Percentiles rank a stretch among this genome's conserved stretches.
These are phyloP conservation scores for Polypterus bichir DNA, from an alignment of 2,113 vertebrate genomes.

Conservation along the genomic window DNA sequence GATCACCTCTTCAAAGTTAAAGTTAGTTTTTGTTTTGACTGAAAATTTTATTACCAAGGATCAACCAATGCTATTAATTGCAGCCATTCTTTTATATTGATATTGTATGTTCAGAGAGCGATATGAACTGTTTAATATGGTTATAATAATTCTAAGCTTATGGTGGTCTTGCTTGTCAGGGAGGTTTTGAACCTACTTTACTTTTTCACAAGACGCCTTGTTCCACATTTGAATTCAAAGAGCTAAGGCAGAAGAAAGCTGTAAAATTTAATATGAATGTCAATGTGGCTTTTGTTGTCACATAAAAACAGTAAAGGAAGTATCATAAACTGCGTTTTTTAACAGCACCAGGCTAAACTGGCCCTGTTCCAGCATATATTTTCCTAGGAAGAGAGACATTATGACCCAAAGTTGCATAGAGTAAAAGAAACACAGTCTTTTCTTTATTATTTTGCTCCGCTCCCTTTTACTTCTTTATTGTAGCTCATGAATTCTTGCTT, in stretches of 20 bases:
- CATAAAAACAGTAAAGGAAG: conserved; percentile 40
- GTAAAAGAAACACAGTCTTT: neutral
- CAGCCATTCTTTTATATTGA: too few relatives aligned
- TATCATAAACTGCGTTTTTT: conserved; percentile 35
- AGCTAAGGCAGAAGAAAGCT: conserved; percentile 4
- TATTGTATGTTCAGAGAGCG: too few relatives aligned
- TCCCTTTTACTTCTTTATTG: conserved; percentile 46
- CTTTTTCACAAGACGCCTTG: too few relatives aligned
- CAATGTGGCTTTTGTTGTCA: conserved; percentile 30
- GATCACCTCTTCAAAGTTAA: too few relatives aligned
- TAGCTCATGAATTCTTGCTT: conserved; percentile 40
- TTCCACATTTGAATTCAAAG: neutral
- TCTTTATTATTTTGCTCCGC: conserved; percentile 21
- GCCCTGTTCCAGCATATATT: conserved; percentile 39
- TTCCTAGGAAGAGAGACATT: conserved; percentile 43
- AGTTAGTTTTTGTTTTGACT: too few relatives aligned
- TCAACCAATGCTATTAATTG: too few relatives aligned
- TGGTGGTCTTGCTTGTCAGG: too few relatives aligned
- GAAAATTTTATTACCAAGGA: too few relatives aligned
- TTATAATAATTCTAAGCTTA: too few relatives aligned
- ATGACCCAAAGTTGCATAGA: conserved; percentile 9
- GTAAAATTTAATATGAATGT: conserved; percentile 6
- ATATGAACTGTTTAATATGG: too few relatives aligned
- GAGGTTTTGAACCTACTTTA: too few relatives aligned
- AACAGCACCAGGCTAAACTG: conserved; percentile 29